These are phyloP conservation scores for Drosophila helvetica DNA, from an alignment of 2,888 invertebrate species.

Conservation along the genomic window DNA sequence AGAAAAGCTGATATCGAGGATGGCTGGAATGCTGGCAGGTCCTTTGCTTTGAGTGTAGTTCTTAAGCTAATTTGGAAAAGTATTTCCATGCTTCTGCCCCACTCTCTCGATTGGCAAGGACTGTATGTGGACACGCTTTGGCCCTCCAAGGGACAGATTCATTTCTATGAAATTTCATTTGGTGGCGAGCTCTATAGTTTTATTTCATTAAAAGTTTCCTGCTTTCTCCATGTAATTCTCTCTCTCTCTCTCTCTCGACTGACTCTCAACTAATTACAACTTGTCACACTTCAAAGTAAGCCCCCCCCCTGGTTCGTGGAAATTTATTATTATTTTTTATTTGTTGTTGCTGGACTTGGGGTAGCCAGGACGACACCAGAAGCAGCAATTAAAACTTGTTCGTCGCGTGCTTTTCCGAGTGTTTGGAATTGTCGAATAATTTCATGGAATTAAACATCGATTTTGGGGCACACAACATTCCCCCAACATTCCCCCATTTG, in stretches of 20 bases:
- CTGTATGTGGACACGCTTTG: too few species aligned
- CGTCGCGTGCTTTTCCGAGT: constrained; percentile 1
- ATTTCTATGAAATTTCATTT: too few species aligned
- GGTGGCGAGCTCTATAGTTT: too few species aligned
- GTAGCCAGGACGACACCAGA: not conserved
- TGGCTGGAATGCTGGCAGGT: too few species aligned
- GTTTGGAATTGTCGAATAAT: constrained; percentile 45
- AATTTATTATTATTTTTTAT: not conserved
- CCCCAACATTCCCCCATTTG: constrained; percentile 4
- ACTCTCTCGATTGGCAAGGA: too few species aligned
- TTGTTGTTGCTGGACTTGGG: not conserved
- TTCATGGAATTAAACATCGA: constrained; percentile 43
- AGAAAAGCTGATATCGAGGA: too few species aligned
- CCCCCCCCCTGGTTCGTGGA: not conserved
- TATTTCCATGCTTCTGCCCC: too few species aligned
- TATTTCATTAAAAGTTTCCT: too few species aligned
- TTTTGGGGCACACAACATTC: not conserved
- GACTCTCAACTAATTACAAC: not conserved
- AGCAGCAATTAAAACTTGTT: constrained; percentile 1
- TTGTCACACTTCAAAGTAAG: not conserved
- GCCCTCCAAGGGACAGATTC: too few species aligned
- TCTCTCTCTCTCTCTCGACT: not conserved
- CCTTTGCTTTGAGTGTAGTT: too few species aligned
- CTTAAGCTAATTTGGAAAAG: too few species aligned
- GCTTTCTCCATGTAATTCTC: too few species aligned